These are phyloP conservation scores for Scrobipalpa costella DNA, from an alignment of 2,888 invertebrate genomes.

Conservation along the genomic window DNA sequence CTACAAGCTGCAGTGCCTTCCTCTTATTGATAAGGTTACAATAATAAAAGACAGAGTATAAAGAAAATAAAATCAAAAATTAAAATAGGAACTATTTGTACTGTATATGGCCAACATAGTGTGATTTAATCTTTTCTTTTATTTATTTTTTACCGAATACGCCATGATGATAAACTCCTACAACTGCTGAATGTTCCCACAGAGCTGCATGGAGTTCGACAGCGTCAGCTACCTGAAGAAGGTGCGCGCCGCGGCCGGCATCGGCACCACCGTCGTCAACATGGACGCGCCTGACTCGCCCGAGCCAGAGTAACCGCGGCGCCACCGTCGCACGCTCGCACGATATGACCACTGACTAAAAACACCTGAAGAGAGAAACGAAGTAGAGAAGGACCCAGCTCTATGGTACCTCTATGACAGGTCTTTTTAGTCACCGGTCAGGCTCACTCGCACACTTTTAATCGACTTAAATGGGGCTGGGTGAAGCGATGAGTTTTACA, in stretches of 20 bases:
- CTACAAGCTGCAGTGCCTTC: too few species aligned
- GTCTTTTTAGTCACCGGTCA: too few species aligned
- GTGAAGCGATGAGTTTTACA: slow-evolving; percentile 1
- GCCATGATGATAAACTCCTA: slow-evolving; percentile 10
- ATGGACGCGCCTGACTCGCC: slow-evolving; percentile 76
- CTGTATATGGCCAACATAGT: too few species aligned
- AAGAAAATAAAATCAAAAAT: too few species aligned
- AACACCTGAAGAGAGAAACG: too few species aligned
- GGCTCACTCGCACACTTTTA: slow-evolving; percentile 31
- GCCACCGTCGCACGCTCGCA: slow-evolving; percentile 34
- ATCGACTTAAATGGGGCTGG: background rate
- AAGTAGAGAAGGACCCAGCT: too few species aligned
- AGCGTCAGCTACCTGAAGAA: slow-evolving; percentile 75
- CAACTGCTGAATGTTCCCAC: slow-evolving; percentile 45
- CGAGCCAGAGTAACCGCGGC: slow-evolving; percentile 67
- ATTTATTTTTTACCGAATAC: background rate
- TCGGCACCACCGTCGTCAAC: slow-evolving; percentile 62
- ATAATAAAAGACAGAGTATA: too few species aligned
- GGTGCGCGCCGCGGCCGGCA: slow-evolving; percentile 66
- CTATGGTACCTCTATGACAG: too few species aligned
- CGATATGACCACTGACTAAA: too few species aligned
- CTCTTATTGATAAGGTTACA: too few species aligned
- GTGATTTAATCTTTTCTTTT: background rate
- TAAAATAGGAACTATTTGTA: too few species aligned
- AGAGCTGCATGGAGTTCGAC: slow-evolving; percentile 80